A percentile compares a stretch with the other conserved stretches of the same genome.
Evolutionary conservation across 2,113 vertebrate species (phyloP).

Genomic region (Gasterosteus nipponicus): DNA sequence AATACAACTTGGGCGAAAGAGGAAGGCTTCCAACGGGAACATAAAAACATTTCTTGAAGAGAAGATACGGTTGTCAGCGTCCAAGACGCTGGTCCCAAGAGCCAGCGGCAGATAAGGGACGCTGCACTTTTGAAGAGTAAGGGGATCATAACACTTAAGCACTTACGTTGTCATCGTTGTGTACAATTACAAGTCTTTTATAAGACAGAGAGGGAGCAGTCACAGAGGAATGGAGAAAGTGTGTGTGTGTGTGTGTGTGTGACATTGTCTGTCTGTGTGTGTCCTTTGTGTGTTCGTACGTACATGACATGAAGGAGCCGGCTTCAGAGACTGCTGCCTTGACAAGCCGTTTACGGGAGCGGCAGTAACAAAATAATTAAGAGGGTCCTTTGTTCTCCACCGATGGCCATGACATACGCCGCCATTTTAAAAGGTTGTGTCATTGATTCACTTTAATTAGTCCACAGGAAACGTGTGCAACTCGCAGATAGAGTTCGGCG

Average conservation of each 20-base stretch:
- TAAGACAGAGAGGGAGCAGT: slow-evolving; percentile 65
- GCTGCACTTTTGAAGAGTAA: slow-evolving; percentile 70
- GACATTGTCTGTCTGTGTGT: slow-evolving; percentile 15
- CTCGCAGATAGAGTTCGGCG: slow-evolving; percentile 74
- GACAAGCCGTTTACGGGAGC: slow-evolving; percentile 77
- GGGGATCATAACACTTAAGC: slow-evolving; percentile 73
- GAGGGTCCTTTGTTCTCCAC: slow-evolving; percentile 76
- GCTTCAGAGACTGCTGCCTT: slow-evolving; percentile 62
- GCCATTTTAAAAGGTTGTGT: slow-evolving; percentile 79
- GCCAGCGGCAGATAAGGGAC: slow-evolving; percentile 70
- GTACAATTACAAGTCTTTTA: slow-evolving; percentile 78
- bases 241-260: slow-evolving; percentile 20
- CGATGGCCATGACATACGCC: slow-evolving; percentile 77
- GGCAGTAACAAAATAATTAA: slow-evolving; percentile 83
- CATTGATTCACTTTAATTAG: slow-evolving; percentile 85
- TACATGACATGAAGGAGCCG: slow-evolving; percentile 59
- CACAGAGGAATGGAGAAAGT: slow-evolving; percentile 42
- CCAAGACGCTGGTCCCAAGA: slow-evolving; percentile 74
- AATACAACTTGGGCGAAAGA: slow-evolving; percentile 36
- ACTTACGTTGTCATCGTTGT: slow-evolving; percentile 72
- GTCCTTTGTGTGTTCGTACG: slow-evolving; percentile 23
- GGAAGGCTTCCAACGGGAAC: slow-evolving; percentile 27
- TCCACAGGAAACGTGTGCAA: slow-evolving; percentile 74
- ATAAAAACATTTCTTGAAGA: slow-evolving; percentile 44
- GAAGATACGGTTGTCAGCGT: slow-evolving; percentile 77